Percentiles rank a stretch among this genome's conserved stretches.
phyloP scores from a whole-genome alignment of 1,140 invertebrate genomes.

The Aphelenchoides avenae region DNA sequence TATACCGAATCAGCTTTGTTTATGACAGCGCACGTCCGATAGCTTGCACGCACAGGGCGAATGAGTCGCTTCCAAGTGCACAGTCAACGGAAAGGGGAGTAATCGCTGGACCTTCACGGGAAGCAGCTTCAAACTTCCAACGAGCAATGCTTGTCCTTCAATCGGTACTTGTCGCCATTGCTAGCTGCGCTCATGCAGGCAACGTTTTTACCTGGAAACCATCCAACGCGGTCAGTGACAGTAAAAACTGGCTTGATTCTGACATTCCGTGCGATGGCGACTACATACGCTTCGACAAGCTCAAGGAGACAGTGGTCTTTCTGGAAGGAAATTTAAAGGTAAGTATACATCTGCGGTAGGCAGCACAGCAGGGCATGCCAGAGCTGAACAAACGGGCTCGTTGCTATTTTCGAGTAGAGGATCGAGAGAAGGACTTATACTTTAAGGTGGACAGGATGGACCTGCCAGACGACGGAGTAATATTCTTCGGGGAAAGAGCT shows the following conservation, averaged over 20 bases:
- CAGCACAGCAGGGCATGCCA: background rate
- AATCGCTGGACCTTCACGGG: no score
- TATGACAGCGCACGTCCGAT: no score
- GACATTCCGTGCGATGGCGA: constrained; percentile 23
- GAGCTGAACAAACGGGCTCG: background rate
- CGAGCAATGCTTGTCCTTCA: no score
- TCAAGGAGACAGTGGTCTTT: constrained; percentile 16
- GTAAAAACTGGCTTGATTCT: constrained; percentile 7
- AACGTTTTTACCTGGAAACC: constrained; percentile 17
- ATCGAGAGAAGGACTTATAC: background rate
- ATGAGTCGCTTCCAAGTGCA: no score
- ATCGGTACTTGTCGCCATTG: constrained; percentile 4
- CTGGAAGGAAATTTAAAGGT: constrained; percentile 7
- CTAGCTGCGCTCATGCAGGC: background rate
- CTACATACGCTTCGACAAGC: background rate
- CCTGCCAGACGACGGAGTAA: constrained; percentile 20
- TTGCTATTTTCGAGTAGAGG: background rate
- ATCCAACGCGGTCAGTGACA: background rate
- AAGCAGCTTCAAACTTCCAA: no score
- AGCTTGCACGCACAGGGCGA: no score
- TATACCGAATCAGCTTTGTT: no score
- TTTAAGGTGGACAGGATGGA: constrained; percentile 16
- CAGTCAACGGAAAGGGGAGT: no score
- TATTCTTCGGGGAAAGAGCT: constrained; percentile 19
- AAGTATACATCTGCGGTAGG: no score